phyloP scores from a whole-genome alignment of 1,140 invertebrate species.

The Sitobion miscanthi region DNA sequence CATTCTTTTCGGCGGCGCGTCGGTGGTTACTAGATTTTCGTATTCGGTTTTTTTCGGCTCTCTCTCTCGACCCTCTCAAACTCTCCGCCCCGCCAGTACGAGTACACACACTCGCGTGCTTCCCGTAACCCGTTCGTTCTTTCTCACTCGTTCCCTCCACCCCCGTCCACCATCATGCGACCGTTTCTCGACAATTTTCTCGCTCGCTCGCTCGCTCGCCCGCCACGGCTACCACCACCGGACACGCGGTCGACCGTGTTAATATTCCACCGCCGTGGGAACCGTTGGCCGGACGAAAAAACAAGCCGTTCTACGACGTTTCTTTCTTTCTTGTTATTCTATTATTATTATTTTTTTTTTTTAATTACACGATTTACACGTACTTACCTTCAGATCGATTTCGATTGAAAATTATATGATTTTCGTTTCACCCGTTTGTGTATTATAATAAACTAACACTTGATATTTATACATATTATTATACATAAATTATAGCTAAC shows the following conservation, averaged over 20 bases:
- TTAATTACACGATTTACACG: constrained; percentile 11
- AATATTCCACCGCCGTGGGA: constrained; percentile 40
- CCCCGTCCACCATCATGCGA: neutral
- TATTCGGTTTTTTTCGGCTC: constrained; percentile 38
- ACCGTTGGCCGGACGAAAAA: constrained; percentile 35
- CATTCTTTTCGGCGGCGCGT: constrained; percentile 22
- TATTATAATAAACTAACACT: neutral
- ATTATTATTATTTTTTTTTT: constrained; percentile 5
- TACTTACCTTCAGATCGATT: constrained; percentile 20
- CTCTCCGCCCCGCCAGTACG: neutral
- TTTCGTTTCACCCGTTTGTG: neutral
- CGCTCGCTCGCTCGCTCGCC: neutral
- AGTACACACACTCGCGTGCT: neutral
- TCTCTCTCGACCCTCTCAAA: neutral
- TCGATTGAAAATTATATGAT: constrained; percentile 12
- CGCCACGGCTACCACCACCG: constrained; percentile 22
- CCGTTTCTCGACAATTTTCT: constrained; percentile 1
- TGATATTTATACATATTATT: neutral
- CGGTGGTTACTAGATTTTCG: constrained; percentile 27
- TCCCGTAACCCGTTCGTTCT: neutral
- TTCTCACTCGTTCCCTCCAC: neutral
- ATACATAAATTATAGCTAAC: neutral
- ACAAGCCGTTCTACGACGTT: constrained; percentile 39
- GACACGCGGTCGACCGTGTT: constrained; percentile 54
- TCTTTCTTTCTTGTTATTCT: constrained; percentile 28